Conservation (phyloP, 1,140 invertebrate species). For the Tetragnatha versicolor region DNA sequence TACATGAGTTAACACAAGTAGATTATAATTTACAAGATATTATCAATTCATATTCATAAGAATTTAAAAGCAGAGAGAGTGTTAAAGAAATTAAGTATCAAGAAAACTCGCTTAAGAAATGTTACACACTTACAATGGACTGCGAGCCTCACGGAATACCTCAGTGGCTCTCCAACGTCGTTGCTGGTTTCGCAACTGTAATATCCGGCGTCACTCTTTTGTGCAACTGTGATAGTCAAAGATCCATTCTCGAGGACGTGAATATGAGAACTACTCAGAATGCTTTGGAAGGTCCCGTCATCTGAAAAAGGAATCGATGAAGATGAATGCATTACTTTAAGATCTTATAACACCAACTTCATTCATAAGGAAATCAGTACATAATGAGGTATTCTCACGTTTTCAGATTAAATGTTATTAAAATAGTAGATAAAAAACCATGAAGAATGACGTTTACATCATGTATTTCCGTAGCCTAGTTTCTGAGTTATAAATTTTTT, state of each 20-base stretch:
- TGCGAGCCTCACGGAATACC: slow-evolving; percentile 65
- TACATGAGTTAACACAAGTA: too few relatives aligned
- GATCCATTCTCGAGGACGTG: slow-evolving; percentile 61
- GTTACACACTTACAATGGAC: slow-evolving; percentile 66
- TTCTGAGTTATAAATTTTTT: too few relatives aligned
- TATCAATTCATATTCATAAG: too few relatives aligned
- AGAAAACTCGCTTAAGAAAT: too few relatives aligned
- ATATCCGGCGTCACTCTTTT: slow-evolving; percentile 60
- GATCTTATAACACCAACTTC: not conserved
- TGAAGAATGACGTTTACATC: too few relatives aligned
- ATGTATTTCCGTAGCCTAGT: too few relatives aligned
- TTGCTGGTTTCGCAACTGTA: slow-evolving; percentile 68
- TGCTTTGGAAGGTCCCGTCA: slow-evolving; percentile 50
- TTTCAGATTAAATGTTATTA: too few relatives aligned
- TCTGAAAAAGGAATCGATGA: not conserved
- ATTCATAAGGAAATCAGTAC: not conserved
- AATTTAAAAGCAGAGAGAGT: too few relatives aligned
- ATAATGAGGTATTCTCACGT: not conserved
- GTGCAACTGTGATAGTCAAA: slow-evolving; percentile 56
- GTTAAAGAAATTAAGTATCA: too few relatives aligned
- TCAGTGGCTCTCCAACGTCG: slow-evolving; percentile 65
- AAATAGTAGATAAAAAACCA: too few relatives aligned
- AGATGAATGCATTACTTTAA: not conserved
- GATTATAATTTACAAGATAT: too few relatives aligned
- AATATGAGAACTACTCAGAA: slow-evolving; percentile 59